Evolutionary conservation across 2,888 invertebrate species (phyloP).

Genomic region (Boloria selene): DNA sequence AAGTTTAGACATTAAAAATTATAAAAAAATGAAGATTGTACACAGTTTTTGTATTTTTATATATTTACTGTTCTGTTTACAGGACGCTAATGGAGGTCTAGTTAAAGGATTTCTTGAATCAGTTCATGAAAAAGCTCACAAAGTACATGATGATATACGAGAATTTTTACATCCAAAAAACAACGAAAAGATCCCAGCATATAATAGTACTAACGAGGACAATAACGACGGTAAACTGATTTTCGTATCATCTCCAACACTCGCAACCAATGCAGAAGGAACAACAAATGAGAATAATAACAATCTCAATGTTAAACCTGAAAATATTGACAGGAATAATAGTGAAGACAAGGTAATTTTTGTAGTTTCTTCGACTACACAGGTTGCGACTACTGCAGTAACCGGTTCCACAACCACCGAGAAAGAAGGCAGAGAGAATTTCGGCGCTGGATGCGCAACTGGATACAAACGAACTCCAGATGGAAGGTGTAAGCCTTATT

Average conservation of each 20-base stretch:
- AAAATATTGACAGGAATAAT: slow-evolving; percentile 2
- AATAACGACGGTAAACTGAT: slow-evolving; percentile 1
- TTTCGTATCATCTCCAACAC: neutral
- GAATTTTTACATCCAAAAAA: slow-evolving; percentile 42
- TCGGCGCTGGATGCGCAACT: slow-evolving; percentile 56
- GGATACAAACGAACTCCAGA: slow-evolving; percentile 62
- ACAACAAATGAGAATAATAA: neutral
- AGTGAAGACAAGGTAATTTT: slow-evolving; percentile 27
- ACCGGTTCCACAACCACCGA: slow-evolving; percentile 38
- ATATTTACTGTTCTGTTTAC: slow-evolving; percentile 21
- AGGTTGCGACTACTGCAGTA: neutral
- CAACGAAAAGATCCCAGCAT: slow-evolving; percentile 16
- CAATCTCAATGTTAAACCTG: neutral
- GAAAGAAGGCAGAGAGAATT: slow-evolving; percentile 62
- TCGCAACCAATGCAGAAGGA: neutral
- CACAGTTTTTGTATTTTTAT: slow-evolving; percentile 21
- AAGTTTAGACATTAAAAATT: slow-evolving; percentile 8
- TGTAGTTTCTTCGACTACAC: slow-evolving; percentile 26
- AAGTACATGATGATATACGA: slow-evolving; percentile 49
- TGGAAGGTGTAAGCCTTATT: slow-evolving; percentile 64
- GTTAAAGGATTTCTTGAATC: slow-evolving; percentile 49
- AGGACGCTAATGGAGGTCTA: slow-evolving; percentile 46
- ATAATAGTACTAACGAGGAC: slow-evolving; percentile 6
- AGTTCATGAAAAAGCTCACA: slow-evolving; percentile 46
- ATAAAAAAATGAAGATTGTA: slow-evolving; percentile 30